Base-by-base conservation (phyloP, 2,888 invertebrate species). In the Tridacna crocea region DNA sequence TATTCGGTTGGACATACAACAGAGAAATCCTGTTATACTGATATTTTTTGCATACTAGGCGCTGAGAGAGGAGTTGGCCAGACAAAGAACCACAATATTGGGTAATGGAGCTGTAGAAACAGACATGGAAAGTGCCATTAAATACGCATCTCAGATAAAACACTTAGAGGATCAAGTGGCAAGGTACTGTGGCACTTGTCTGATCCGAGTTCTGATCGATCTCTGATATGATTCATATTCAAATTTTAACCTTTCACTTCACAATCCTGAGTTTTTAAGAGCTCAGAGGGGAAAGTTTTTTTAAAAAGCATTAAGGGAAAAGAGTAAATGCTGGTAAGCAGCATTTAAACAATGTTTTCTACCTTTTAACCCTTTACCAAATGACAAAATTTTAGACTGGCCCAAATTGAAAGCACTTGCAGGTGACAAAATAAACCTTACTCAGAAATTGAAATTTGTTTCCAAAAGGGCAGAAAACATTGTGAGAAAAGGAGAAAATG, bases 51-150 rank as follows among this genome's bases (percentile, higher is more conserved):
- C n/a, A 6, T 55, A 19, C 17, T 66, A 93, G 92, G 92, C 91
- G 26, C 83, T 94, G 19, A 55, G 93, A 80, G 93, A 94, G 79
- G 93, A 94, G 82, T 85, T 94, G 27, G 91, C 91, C 0, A 80
- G 93, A 73, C 93, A 94, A 82, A 87, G 92, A 63, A 93, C 93
- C 2, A 90, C 92, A 1, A 76, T 91, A 58, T 87, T 91, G 77
- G 88, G 91, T 79, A 85, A 88, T 55, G 85, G 79, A 36, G 80
- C 73, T 65, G 61, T 85, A 60, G 87, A 88, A 22, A 81, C 80
- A 36, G 87, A 90, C n/a, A 81, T 87, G 13, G 88, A 89, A 75
- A 84, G 83, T 75, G 89, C 85, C 46, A 85, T 87, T 19, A 90
- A 91, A 73, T 91, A 91, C 77, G 88, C 89, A 10, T 85, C 80